These are phyloP conservation scores for Leuciscus idus DNA, from an alignment of 2,113 vertebrate species.

Conservation along the genomic window DNA sequence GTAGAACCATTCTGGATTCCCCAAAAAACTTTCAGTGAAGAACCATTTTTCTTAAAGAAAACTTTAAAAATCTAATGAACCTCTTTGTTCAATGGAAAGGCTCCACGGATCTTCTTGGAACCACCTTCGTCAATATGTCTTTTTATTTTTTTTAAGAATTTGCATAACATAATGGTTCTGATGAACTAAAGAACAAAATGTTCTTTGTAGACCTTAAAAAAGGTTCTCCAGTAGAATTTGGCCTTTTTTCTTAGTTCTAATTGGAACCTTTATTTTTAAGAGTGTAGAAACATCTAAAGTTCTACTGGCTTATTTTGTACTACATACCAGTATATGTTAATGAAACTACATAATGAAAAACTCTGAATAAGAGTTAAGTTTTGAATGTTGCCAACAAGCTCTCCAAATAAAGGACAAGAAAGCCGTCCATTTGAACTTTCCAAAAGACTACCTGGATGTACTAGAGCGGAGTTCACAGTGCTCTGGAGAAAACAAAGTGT, in stretches of 20 bases:
- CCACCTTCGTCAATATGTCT: not conserved
- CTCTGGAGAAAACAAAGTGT: not conserved
- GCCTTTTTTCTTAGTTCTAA: not conserved
- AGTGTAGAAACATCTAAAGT: not conserved
- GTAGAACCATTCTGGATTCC: not conserved
- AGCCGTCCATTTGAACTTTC: not conserved
- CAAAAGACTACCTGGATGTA: not conserved
- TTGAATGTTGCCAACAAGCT: not conserved
- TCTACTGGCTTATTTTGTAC: not conserved
- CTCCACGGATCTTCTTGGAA: not conserved
- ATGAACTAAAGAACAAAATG: not conserved
- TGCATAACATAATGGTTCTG: not conserved
- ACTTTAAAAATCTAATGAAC: not conserved
- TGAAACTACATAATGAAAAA: not conserved
- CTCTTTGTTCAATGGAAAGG: not conserved
- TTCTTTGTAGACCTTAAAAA: not conserved
- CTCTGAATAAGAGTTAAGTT: not conserved
- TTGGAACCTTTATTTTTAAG: not conserved
- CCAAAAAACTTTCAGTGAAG: not conserved
- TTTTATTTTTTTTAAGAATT: not conserved
- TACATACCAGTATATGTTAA: not conserved
- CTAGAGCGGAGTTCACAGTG: constrained; percentile 2
- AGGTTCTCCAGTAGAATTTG: not conserved
- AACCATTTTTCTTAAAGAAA: too few relatives aligned
- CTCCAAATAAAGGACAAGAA: not conserved